Conservation (phyloP, 2,888 invertebrate species). For the Thymelicus acteon region DNA sequence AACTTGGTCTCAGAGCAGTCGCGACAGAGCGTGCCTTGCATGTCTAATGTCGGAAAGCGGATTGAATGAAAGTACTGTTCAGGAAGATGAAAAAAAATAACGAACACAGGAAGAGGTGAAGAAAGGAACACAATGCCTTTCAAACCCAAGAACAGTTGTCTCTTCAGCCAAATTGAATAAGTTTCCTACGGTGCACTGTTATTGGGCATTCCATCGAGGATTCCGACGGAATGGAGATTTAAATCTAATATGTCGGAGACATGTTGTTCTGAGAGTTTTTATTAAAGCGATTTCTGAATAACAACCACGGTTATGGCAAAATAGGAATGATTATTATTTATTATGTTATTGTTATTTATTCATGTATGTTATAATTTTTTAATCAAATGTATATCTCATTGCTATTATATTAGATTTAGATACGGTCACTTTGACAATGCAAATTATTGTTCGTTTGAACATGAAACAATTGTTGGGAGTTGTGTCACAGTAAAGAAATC, state of each 20-base stretch:
- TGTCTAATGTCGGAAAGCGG: constrained; percentile 67
- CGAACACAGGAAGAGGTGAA: constrained; percentile 60
- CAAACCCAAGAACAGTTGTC: constrained; percentile 75
- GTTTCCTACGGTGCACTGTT: constrained; percentile 72
- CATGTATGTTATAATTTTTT: too few species aligned
- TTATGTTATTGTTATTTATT: not conserved
- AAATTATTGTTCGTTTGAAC: too few species aligned
- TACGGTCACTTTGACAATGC: too few species aligned
- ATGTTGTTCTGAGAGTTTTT: constrained; percentile 43
- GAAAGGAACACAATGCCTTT: constrained; percentile 67
- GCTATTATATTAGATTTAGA: too few species aligned
- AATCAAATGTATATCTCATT: too few species aligned
- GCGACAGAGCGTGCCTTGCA: constrained; percentile 73
- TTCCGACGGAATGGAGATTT: constrained; percentile 49
- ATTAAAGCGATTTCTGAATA: constrained; percentile 40
- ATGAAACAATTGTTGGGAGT: too few species aligned
- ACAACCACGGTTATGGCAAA: constrained; percentile 7
- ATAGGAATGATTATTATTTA: not conserved
- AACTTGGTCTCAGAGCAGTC: constrained; percentile 61
- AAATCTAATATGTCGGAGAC: constrained; percentile 56
- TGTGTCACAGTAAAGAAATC: too few species aligned
- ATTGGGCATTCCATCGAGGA: constrained; percentile 60
- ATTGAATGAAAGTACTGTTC: constrained; percentile 80
- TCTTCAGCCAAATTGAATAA: constrained; percentile 79
- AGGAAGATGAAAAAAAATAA: constrained; percentile 68